A percentile compares a stretch with the other conserved stretches of the same genome.
Evolutionary conservation across 2,888 invertebrate species (phyloP).

Genomic region (Microdon myrmicae): DNA sequence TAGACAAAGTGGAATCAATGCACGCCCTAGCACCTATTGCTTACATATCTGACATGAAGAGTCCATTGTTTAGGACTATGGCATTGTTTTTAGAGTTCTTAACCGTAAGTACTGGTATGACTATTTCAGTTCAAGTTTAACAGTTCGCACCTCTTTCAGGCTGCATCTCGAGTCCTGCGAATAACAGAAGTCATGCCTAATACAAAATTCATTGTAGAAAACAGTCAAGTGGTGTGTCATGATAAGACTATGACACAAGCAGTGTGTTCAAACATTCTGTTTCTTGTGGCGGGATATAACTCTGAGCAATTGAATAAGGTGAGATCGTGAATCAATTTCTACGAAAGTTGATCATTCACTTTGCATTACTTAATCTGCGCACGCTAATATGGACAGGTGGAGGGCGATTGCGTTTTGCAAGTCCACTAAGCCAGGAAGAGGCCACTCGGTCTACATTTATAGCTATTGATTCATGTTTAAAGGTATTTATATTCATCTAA

Average conservation of each 20-base stretch:
- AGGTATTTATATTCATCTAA: too few relatives aligned
- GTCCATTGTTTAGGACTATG: conserved; percentile 66
- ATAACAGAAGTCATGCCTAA: conserved; percentile 66
- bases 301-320: conserved; percentile 71
- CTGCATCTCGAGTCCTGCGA: conserved; percentile 64
- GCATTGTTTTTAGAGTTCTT: conserved; percentile 64
- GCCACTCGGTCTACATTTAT: conserved; percentile 1
- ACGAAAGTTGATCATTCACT: neutral
- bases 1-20: conserved; percentile 69
- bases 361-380: conserved; percentile 16
- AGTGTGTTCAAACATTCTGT: conserved; percentile 72
- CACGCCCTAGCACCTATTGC: conserved; percentile 72
- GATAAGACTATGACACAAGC: conserved; percentile 68
- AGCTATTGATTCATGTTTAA: too few relatives aligned
- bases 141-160: conserved; percentile 51
- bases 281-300: conserved; percentile 72
- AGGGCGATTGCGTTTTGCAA: conserved; percentile 12
- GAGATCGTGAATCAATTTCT: conserved; percentile 38
- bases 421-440: neutral
- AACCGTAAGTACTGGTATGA: conserved; percentile 56
- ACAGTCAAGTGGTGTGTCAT: conserved; percentile 67
- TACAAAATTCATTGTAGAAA: conserved; percentile 64
- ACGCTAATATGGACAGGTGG: conserved; percentile 20
- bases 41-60: conserved; percentile 67
- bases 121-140: neutral